Conservation (phyloP, 2,888 invertebrate species). For the Coenonympha arcania region DNA sequence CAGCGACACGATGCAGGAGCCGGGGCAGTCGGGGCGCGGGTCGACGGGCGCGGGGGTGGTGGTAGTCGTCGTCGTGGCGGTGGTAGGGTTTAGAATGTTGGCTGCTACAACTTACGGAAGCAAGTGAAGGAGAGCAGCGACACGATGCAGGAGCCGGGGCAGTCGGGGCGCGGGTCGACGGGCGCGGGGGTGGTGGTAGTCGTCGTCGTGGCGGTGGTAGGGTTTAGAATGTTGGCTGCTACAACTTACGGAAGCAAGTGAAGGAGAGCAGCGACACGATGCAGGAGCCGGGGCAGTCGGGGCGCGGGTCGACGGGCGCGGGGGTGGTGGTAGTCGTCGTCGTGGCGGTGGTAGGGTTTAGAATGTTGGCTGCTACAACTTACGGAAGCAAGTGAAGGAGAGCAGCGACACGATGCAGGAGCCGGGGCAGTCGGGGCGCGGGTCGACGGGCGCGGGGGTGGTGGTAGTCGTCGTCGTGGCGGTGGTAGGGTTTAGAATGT, state of each 20-base stretch:
- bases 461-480: conserved; percentile 73
- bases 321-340: conserved; percentile 71
- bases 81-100: too few relatives aligned
- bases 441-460: conserved; percentile 78
- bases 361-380: too few relatives aligned
- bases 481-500: too few relatives aligned
- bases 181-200: conserved; percentile 73
- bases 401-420: conserved; percentile 91
- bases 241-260: conserved; percentile 87
- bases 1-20: conserved; percentile 90
- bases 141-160: conserved; percentile 93
- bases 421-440: conserved; percentile 89
- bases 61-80: conserved; percentile 70
- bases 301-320: conserved; percentile 81
- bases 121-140: conserved; percentile 92
- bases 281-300: conserved; percentile 93
- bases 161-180: conserved; percentile 85
- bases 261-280: conserved; percentile 91
- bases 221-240: too few relatives aligned
- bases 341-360: conserved; percentile 65
- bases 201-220: conserved; percentile 69
- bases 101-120: conserved; percentile 82
- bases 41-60: conserved; percentile 77
- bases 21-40: conserved; percentile 89
- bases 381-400: conserved; percentile 94